These are phyloP conservation scores for Priapulus caudatus DNA, from an alignment of 2,888 invertebrate genomes.

Conservation along the genomic window DNA sequence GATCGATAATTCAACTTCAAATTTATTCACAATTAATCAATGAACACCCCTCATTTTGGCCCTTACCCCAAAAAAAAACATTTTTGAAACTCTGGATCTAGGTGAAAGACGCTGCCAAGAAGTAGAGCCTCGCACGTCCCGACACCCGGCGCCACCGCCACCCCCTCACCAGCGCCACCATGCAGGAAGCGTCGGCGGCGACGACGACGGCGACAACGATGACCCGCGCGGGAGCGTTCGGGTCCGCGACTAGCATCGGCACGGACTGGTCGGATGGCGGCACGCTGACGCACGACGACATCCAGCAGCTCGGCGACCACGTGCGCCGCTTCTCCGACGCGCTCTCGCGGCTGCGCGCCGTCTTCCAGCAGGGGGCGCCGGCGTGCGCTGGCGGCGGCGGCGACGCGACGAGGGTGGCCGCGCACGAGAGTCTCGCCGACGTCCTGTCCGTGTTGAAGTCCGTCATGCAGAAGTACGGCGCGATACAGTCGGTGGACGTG, in stretches of 20 bases:
- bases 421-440: conserved; percentile 43
- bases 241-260: neutral
- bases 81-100: too few species aligned
- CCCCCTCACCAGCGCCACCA: too few species aligned
- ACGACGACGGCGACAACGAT: conserved; percentile 28
- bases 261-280: conserved; percentile 16
- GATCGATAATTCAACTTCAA: too few species aligned
- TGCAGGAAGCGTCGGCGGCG: conserved; percentile 39
- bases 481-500: conserved; percentile 42
- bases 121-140: too few species aligned
- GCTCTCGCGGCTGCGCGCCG: conserved; percentile 38
- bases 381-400: conserved; percentile 37
- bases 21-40: too few species aligned
- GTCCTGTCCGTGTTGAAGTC: conserved; percentile 40
- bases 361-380: conserved; percentile 39
- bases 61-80: too few species aligned
- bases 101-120: too few species aligned
- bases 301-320: conserved; percentile 41
- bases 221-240: too few species aligned
- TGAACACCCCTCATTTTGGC: too few species aligned
- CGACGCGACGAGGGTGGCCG: conserved; percentile 32
- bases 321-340: conserved; percentile 43
- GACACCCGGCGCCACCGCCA: too few species aligned
- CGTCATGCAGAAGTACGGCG: conserved; percentile 42
- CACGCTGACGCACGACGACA: conserved; percentile 41